Evolutionary conservation across 92 coral and sea anemone species (phyloP).

Genomic region (Desmophyllum pertusum): DNA sequence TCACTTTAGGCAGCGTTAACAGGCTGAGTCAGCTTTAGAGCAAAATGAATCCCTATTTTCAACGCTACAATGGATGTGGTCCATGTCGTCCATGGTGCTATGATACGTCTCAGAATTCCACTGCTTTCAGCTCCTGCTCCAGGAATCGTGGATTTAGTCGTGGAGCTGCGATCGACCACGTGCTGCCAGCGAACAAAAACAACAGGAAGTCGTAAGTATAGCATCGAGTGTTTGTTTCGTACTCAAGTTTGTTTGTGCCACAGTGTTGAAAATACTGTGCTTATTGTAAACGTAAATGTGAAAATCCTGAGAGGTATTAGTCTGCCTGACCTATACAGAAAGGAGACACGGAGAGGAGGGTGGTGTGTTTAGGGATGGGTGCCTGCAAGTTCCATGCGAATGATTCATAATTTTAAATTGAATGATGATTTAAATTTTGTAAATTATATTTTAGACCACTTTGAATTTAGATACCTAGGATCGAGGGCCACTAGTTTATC

Average conservation of each 20-base stretch:
- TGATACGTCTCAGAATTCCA: background rate
- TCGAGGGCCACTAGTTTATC: no score
- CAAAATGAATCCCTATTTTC: background rate
- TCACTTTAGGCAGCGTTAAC: background rate
- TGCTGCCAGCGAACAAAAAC: conserved; percentile 3
- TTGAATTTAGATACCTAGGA: no score
- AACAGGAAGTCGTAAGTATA: conserved; percentile 40
- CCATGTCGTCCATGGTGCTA: background rate
- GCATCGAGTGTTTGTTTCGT: background rate
- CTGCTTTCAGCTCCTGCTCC: background rate
- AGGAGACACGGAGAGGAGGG: background rate
- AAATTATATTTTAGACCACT: no score
- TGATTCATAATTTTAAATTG: no score
- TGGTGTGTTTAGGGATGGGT: background rate
- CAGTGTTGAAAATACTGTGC: background rate
- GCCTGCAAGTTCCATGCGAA: background rate
- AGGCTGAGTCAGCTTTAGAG: background rate
- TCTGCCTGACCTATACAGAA: background rate
- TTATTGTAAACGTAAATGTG: background rate
- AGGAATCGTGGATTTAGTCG: background rate
- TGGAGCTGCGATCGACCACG: background rate
- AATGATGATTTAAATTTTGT: no score
- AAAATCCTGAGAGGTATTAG: background rate
- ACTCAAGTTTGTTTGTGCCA: background rate
- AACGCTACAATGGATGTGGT: background rate